Evolutionary conservation across 2,797 vertebrate genomes (phyloP).

Genomic region (Miichthys miiuy): DNA sequence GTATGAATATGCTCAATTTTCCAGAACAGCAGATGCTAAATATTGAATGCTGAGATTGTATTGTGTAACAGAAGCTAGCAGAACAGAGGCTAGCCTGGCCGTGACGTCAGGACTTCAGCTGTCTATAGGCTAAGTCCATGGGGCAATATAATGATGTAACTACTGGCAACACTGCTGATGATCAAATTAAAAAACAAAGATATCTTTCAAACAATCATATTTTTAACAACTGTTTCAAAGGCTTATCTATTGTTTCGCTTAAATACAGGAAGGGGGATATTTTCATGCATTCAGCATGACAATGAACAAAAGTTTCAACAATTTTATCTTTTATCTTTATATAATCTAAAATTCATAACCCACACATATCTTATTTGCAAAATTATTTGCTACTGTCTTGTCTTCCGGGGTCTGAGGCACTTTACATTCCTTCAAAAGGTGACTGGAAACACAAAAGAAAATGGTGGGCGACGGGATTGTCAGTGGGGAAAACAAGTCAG

Average conservation of each 20-base stretch:
- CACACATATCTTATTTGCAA: background rate
- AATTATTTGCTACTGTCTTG: background rate
- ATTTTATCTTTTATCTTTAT: background rate
- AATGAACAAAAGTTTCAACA: background rate
- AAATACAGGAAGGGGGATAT: background rate
- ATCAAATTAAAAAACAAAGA: background rate
- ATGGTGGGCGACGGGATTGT: background rate
- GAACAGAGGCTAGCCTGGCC: background rate
- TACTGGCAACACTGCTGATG: conserved; percentile 12
- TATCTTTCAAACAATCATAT: conserved; percentile 1
- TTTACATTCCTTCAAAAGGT: background rate
- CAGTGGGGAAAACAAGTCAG: conserved; percentile 30
- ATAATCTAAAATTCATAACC: background rate
- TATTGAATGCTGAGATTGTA: background rate
- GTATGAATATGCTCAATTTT: background rate
- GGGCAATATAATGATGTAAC: conserved; percentile 34
- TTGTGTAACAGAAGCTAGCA: background rate
- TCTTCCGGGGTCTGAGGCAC: background rate
- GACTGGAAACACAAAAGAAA: conserved; percentile 5
- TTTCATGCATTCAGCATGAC: background rate
- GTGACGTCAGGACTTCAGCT: background rate
- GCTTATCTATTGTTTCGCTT: background rate
- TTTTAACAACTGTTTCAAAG: background rate
- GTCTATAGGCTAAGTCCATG: background rate
- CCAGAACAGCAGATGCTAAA: background rate